Base-by-base conservation (phyloP, 37 sponge, comb jelly and placozoan species). In the Mnemiopsis leidyi region DNA sequence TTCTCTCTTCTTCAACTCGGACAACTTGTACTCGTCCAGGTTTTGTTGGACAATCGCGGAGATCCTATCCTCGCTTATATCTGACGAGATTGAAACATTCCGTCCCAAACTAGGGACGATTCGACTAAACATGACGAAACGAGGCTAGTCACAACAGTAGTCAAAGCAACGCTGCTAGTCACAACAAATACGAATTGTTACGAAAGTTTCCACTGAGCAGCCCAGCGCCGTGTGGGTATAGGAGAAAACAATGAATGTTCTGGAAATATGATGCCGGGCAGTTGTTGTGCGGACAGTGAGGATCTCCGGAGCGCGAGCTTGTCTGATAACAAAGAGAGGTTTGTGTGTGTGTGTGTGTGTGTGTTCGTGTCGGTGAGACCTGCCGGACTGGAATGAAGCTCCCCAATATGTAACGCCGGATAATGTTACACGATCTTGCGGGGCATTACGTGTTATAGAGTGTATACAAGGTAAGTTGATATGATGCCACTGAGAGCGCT, bases 1-100 rank as follows among this genome's bases (percentile, higher is more conserved):
- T 26, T 85, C 90, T 1, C 48, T 18, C 48, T 85, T 85, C 90
- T 85, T 85, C 48, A 85, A 61, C 39, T 85, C 90, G 2, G 36
- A 23, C 5, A 33, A 39, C 29, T 85, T 85, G 61, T 85, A 85
- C 48, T 85, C 90, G 38, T 85, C 61, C 5, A 85, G 1, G 48
- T 39, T 35, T 9, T 85, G 90, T 21, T 35, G 38, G 36, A 85
- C 30, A 29, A 85, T 25, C 13, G 61, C n/a, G 0, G 48, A 36
- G n/a, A 85, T 18, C 40, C 90, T 21, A 28, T 38, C 48, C 61
- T 48, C 61, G 13, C 61, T 48, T 5, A 48, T 5, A 48, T 48
- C 61, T 18, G 61, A 48, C 61, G 61, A 48, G 61, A 13, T 18
- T 5, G 61, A 48, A 13, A 13, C 61, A 18, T 5, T 48, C 61